Base-by-base conservation (phyloP, 1,140 invertebrate genomes). In the Schmidtea mediterranea region DNA sequence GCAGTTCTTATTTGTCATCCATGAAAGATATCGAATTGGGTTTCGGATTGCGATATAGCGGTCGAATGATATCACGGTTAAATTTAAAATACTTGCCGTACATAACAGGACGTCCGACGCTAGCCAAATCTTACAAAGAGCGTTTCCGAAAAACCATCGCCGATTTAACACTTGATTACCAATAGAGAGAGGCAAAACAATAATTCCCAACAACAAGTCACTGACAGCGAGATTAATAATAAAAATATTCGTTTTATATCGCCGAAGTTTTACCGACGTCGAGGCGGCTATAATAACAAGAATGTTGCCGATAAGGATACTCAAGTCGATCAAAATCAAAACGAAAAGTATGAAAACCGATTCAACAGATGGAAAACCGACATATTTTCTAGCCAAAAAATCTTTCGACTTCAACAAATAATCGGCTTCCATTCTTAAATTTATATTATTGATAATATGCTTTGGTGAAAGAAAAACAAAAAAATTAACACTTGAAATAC, bases 241-340 rank as follows among this genome's bases (percentile, higher is more conserved):
- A 67, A 92, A 89, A 58, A 84, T 73, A 65, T 92, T 92, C 37
- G 84, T 92, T 51, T 87, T 81, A 48, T 80, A 82, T 40, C 81
- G 72, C 43, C 65, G 51, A 60, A 89, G 66, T 59, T 86, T 86
- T 52, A 76, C 73, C 47, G 84, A 81, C 52, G 81, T 73, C 56
- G 77, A 78, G 8, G 89, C 81, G 26, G 81, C 80, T 6, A 86
- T 72, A 60, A 70, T 62, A 5, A 89, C 82, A 48, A 87, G 68
- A 43, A 82, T 75, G 63, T 90, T 90, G 23, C 82, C 82, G 26
- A 83, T 72, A 45, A 82, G 73, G 0, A 80, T 83, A 38, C 73
- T 73, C 6, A 80, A 78, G 57, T 75, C 76, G 8, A 49, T 38
- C 38, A 62, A n/a, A 6, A 52, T 43, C 22, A 64, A 49, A 9